These are phyloP conservation scores for Trachelus tabidus DNA, from an alignment of 2,888 invertebrate species.

Conservation along the genomic window DNA sequence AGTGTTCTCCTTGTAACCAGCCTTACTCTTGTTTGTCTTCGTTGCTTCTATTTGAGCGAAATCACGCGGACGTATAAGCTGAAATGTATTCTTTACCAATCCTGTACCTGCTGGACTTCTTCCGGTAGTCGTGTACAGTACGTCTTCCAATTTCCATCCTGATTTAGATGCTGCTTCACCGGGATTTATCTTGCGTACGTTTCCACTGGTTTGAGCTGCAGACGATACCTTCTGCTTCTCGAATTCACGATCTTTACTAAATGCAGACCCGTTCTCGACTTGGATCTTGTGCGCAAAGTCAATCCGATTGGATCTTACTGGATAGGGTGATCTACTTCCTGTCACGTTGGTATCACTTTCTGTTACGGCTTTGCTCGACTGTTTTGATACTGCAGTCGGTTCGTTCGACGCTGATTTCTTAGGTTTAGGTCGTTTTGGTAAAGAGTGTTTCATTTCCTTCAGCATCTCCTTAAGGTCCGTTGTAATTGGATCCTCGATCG, in stretches of 20 bases:
- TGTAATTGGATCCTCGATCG: slow-evolving; percentile 45
- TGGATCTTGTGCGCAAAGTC: neutral
- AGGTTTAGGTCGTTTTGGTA: slow-evolving; percentile 72
- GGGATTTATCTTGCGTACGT: slow-evolving; percentile 63
- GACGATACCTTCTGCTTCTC: slow-evolving; percentile 69
- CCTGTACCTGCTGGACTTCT: slow-evolving; percentile 33
- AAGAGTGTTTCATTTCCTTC: slow-evolving; percentile 82
- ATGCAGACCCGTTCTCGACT: neutral
- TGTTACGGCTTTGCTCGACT: neutral
- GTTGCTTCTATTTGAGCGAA: slow-evolving; percentile 68
- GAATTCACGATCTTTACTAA: slow-evolving; percentile 21
- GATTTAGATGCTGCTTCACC: slow-evolving; percentile 9
- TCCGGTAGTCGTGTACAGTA: slow-evolving; percentile 46
- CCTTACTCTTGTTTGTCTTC: slow-evolving; percentile 52
- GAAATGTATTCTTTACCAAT: slow-evolving; percentile 63
- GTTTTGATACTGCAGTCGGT: neutral
- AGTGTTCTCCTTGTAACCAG: slow-evolving; percentile 50
- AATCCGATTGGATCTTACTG: neutral
- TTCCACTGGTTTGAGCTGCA: slow-evolving; percentile 70
- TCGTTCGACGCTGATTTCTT: slow-evolving; percentile 36
- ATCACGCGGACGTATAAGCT: slow-evolving; percentile 70
- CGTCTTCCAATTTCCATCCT: slow-evolving; percentile 42
- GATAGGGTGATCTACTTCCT: neutral
- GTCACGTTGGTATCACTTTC: neutral
- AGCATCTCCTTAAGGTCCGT: slow-evolving; percentile 74